These are phyloP conservation scores for Rhinophrynus dorsalis DNA, from an alignment of 2,797 vertebrate species.

Conservation along the genomic window DNA sequence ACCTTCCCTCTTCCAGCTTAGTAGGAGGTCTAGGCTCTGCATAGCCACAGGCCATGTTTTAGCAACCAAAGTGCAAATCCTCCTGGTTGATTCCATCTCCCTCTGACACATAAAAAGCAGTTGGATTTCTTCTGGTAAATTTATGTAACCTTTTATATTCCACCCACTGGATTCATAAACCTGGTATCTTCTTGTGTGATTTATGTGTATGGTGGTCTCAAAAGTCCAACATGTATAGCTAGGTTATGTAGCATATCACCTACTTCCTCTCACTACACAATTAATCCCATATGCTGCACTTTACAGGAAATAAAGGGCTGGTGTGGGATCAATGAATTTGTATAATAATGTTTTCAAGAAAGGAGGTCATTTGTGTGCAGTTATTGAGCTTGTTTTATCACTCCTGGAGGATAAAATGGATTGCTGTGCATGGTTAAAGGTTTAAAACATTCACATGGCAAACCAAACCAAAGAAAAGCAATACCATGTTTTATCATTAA, in stretches of 20 bases:
- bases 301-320: not conserved
- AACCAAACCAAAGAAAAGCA: no score
- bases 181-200: not conserved
- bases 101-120: constrained; percentile 29
- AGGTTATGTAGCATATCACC: not conserved
- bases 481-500: no score
- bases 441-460: no score
- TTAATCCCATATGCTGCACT: not conserved
- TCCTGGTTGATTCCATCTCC: constrained; percentile 43
- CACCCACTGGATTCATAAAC: not conserved
- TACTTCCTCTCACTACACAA: not conserved
- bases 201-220: not conserved
- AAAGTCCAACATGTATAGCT: not conserved
- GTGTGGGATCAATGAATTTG: no score
- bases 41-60: constrained; percentile 43
- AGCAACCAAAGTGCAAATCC: constrained; percentile 46
- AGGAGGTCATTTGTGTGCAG: no score
- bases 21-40: constrained; percentile 40
- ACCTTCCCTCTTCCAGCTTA: constrained; percentile 13
- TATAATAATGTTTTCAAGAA: no score
- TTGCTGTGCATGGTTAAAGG: no score
- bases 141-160: constrained; percentile 10
- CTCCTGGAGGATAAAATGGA: no score
- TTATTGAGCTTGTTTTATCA: no score
- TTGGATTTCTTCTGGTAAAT: constrained; percentile 15